These are phyloP conservation scores for Dorcus parallelipipedus DNA, from an alignment of 2,888 invertebrate genomes.

Conservation along the genomic window DNA sequence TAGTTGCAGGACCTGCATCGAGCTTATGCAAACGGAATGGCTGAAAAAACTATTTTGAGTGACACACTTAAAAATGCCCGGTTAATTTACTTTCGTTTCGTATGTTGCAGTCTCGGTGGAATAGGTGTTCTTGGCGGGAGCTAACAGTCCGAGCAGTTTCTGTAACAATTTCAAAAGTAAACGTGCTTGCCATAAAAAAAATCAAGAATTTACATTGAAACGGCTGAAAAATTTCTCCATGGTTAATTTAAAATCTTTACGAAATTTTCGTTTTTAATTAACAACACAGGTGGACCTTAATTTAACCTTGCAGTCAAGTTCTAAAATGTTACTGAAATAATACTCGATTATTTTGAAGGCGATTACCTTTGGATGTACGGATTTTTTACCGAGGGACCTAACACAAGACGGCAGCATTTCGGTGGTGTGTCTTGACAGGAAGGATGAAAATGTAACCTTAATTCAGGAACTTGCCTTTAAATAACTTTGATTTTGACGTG, in stretches of 20 bases:
- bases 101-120: constrained; percentile 51
- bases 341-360: background rate
- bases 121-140: constrained; percentile 45
- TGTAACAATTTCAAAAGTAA: background rate
- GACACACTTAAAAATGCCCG: background rate
- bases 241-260: background rate
- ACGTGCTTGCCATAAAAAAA: background rate
- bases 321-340: no score
- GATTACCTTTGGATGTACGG: constrained; percentile 49
- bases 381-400: constrained; percentile 45
- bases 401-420: constrained; percentile 50
- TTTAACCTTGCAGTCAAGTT: no score
- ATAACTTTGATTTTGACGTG: no score
- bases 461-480: no score
- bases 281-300: no score
- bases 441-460: background rate
- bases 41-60: constrained; percentile 47
- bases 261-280: no score
- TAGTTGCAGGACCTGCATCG: constrained; percentile 77
- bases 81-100: constrained; percentile 26
- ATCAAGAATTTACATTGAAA: background rate
- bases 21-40: constrained; percentile 89
- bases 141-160: background rate
- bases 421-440: background rate
- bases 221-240: background rate